Evolutionary conservation across 35 echinoderm and acorn worm genomes (phyloP), one percentile per base, ranked within the genome.

Genomic region (Ophiothrix spiculata): DNA sequence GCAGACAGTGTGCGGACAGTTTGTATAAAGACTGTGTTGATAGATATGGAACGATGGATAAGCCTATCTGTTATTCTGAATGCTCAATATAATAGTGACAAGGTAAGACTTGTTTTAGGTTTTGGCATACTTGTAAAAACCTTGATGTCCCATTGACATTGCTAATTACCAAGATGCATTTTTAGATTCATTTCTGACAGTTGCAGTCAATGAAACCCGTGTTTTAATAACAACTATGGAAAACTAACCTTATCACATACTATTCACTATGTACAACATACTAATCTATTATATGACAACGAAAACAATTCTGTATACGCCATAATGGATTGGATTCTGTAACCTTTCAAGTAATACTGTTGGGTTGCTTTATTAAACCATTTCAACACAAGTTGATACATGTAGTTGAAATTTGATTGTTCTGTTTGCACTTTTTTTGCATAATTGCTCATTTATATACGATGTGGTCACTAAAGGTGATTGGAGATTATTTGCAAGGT

Each of bases 321-420:
- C 60, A 69, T 69, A 2, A 25, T 69, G n/a, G n/a, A n/a, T n/a
- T n/a, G n/a, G n/a, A 12, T 10, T 69, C 29, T 15, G 60, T 69
- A 12, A 69, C 3, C 60, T 28, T 25, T 69, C 60, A 69, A 28
- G 60, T 28, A 69, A 69, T 28, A n/a, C 60, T 69, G 60, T 69
- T 10, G 60, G 3, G 6, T 6, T 69, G 23, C 23, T 69, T 4
- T 69, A 69, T 69, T 69, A 69, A 69, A 69, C 60, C 60, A 69
- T 69, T 69, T 69, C 60, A 69, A 69, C 60, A 25, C 16, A 49
- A 69, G 60, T 69, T 69, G 60, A 69, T 69, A 69, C n/a, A n/a
- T n/a, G n/a, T n/a, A n/a, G n/a, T n/a, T n/a, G n/a, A n/a, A n/a
- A n/a, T n/a, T n/a, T n/a, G n/a, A n/a, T n/a, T n/a, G n/a, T n/a